These are phyloP conservation scores for Sorex maritimensis DNA, from an alignment of 2,797 vertebrate genomes.

Conservation along the genomic window DNA sequence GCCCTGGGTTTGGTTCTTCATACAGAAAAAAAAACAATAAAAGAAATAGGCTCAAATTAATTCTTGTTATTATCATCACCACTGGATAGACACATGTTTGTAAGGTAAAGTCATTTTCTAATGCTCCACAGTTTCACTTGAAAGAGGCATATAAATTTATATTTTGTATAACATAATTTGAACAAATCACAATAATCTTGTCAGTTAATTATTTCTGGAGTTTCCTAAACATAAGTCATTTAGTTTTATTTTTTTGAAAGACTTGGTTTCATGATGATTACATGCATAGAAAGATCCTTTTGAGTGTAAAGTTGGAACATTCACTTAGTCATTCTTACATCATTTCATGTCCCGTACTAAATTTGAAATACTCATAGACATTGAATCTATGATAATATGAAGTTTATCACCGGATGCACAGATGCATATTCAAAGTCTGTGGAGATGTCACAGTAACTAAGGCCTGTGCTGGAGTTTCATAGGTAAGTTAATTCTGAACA, in stretches of 20 bases:
- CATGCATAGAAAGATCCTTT: neutral
- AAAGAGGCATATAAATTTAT: slow-evolving; percentile 14
- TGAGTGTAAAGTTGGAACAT: neutral
- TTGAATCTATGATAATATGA: neutral
- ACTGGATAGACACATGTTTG: neutral
- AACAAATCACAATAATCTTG: neutral
- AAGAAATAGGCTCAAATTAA: neutral
- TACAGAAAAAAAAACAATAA: no score
- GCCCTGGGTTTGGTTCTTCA: no score
- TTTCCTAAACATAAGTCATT: slow-evolving; percentile 9
- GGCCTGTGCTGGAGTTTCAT: neutral
- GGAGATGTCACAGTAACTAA: slow-evolving; percentile 35
- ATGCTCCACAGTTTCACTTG: slow-evolving; percentile 2
- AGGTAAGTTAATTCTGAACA: slow-evolving; percentile 10
- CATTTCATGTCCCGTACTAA: neutral
- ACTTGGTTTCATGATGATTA: neutral
- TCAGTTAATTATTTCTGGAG: neutral
- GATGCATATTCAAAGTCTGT: neutral
- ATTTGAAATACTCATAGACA: neutral
- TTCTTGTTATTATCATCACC: neutral
- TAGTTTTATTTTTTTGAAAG: neutral
- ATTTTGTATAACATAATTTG: neutral
- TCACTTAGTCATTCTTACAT: neutral
- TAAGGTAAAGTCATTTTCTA: neutral
- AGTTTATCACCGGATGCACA: neutral